A percentile compares a stretch with the other conserved stretches of the same genome.
phyloP scores from a whole-genome alignment of 1,140 invertebrate species.

The Procambarus virginalis region DNA sequence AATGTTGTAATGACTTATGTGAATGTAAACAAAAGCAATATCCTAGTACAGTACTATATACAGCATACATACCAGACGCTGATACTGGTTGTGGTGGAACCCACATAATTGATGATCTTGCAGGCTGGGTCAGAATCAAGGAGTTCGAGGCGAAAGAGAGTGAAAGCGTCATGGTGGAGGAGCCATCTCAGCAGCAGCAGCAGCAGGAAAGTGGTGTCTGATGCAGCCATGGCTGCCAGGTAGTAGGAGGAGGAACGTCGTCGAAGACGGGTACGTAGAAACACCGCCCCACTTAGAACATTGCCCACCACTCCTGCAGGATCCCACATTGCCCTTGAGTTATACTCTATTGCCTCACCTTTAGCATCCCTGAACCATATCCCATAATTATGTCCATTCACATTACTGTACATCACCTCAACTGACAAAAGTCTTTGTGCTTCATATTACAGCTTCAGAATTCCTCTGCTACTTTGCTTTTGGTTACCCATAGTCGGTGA shows the following conservation, averaged over 20 bases:
- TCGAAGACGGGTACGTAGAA: constrained; percentile 24
- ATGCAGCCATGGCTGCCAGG: constrained; percentile 41
- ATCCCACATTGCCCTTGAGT: neutral
- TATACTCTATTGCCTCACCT: too few species aligned
- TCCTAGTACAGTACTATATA: neutral
- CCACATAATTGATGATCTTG: constrained; percentile 50
- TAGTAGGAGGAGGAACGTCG: constrained; percentile 32
- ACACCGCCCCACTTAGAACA: constrained; percentile 21
- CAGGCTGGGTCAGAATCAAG: constrained; percentile 26
- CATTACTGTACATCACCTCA: too few species aligned
- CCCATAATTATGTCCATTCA: too few species aligned
- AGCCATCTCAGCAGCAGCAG: constrained; percentile 9
- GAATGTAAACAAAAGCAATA: neutral
- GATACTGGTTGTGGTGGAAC: constrained; percentile 3
- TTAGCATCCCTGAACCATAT: too few species aligned
- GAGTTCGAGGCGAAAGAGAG: neutral
- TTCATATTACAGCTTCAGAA: too few species aligned
- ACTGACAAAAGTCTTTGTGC: too few species aligned
- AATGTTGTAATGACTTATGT: neutral
- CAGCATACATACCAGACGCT: constrained; percentile 23
- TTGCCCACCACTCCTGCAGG: constrained; percentile 34
- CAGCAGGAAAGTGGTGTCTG: constrained; percentile 18
- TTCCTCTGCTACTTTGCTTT: too few species aligned
- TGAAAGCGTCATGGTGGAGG: constrained; percentile 24
- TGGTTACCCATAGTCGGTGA: too few species aligned